Percentiles rank a stretch among this genome's conserved stretches.
phyloP scores from a whole-genome alignment of 2,888 invertebrate species.

The Acronicta psi region DNA sequence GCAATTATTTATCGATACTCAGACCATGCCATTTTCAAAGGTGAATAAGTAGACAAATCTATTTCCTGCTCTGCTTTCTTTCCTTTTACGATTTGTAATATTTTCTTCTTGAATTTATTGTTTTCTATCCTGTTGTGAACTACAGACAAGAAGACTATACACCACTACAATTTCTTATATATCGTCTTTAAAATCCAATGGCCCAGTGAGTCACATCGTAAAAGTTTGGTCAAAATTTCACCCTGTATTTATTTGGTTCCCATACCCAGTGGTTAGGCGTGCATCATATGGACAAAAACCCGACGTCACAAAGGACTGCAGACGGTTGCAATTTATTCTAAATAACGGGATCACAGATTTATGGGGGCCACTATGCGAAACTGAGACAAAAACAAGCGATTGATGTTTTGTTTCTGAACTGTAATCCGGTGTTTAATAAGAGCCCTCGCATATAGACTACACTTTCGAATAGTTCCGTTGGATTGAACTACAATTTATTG shows the following conservation, averaged over 20 bases:
- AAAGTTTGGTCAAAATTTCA: slow-evolving; percentile 38
- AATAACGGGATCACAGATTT: slow-evolving; percentile 76
- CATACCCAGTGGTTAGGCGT: slow-evolving; percentile 54
- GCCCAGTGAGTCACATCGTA: slow-evolving; percentile 29
- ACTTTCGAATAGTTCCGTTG: too few relatives aligned
- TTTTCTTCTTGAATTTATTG: too few relatives aligned
- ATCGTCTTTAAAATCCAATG: slow-evolving; percentile 3
- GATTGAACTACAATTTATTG: too few relatives aligned
- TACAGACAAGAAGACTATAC: too few relatives aligned
- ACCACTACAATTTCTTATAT: too few relatives aligned
- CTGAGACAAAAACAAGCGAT: slow-evolving; percentile 59
- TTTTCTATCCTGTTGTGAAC: too few relatives aligned
- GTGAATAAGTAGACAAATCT: too few relatives aligned
- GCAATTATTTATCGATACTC: slow-evolving; percentile 11
- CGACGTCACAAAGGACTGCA: slow-evolving; percentile 68
- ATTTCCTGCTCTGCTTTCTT: too few relatives aligned
- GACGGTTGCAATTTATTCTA: slow-evolving; percentile 66
- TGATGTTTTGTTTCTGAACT: slow-evolving; percentile 45
- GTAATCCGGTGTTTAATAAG: slow-evolving; percentile 43
- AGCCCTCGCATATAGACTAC: too few relatives aligned
- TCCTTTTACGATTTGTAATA: too few relatives aligned
- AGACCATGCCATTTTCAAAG: too few relatives aligned
- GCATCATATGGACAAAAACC: slow-evolving; percentile 71
- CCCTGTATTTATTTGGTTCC: slow-evolving; percentile 45
- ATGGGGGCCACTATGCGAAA: slow-evolving; percentile 64